phyloP scores from a whole-genome alignment of 2,113 vertebrate genomes.

The Cyprinodon brontotheroides region DNA sequence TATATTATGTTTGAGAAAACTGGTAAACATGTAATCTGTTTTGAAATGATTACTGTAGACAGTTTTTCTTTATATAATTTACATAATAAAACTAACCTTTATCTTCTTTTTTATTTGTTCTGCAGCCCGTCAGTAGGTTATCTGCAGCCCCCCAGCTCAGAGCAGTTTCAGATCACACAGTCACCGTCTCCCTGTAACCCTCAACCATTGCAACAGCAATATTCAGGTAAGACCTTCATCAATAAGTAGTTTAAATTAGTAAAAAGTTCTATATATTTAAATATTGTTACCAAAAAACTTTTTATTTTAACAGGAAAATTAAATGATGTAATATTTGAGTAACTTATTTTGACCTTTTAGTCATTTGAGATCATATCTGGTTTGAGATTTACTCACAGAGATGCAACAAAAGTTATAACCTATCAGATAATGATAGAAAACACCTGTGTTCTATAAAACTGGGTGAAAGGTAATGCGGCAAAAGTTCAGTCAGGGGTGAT shows the following conservation, averaged over 20 bases:
- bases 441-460: not conserved
- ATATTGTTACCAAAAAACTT: not conserved
- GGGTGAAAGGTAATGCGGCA: slow-evolving; percentile 47
- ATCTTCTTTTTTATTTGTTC: slow-evolving; percentile 20
- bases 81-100: too few species aligned
- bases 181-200: slow-evolving; percentile 95
- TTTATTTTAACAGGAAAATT: not conserved
- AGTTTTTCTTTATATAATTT: not conserved
- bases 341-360: rapidly evolving
- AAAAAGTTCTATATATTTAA: not conserved
- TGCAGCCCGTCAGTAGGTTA: slow-evolving; percentile 91
- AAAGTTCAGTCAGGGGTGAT: slow-evolving; percentile 36
- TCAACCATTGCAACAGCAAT: slow-evolving; percentile 96
- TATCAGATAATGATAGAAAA: not conserved
- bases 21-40: not conserved
- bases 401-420: not conserved
- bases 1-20: not conserved
- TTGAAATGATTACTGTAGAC: not conserved
- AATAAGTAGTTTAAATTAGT: not conserved
- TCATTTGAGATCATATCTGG: not conserved
- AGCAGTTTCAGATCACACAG: slow-evolving; percentile 96
- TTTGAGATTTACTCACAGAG: slow-evolving; percentile 4
- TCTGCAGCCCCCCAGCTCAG: slow-evolving; percentile 92
- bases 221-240: slow-evolving; percentile 85
- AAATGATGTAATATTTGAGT: not conserved